Conservation (phyloP, 1,140 invertebrate genomes). For the Ganaspis sp. region DNA sequence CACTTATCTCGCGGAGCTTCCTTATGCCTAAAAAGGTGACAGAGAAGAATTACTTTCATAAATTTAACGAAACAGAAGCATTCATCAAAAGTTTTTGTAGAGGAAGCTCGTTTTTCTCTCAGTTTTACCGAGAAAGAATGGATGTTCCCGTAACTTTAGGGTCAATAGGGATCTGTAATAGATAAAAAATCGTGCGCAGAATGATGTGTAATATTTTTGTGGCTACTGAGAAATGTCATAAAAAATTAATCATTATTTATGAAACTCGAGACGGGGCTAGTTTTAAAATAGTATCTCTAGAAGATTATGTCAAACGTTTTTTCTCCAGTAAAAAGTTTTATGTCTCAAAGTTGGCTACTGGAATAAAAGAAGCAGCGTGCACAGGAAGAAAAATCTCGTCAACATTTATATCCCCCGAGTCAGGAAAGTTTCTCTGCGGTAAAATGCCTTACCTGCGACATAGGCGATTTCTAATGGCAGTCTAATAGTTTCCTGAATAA, state of each 20-base stretch:
- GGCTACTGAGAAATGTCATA: not conserved
- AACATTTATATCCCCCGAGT: not conserved
- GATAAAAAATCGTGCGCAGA: not conserved
- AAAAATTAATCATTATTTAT: not conserved
- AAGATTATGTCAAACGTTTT: not conserved
- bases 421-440: not conserved
- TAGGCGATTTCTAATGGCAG: not conserved
- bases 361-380: not conserved
- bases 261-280: not conserved
- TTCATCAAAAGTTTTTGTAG: not conserved
- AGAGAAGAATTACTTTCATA: slow-evolving; percentile 12
- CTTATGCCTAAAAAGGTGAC: not conserved
- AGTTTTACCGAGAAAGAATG: not conserved
- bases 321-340: not conserved
- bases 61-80: slow-evolving; percentile 8
- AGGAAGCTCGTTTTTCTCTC: slow-evolving; percentile 18
- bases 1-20: not conserved
- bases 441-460: not conserved
- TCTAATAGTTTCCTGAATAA: slow-evolving; percentile 23
- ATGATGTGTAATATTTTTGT: not conserved
- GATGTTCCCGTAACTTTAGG: not conserved
- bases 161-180: slow-evolving; percentile 18
- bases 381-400: not conserved
- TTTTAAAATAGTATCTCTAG: not conserved
- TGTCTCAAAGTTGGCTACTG: not conserved